phyloP scores from a whole-genome alignment of 2,113 vertebrate species.

The Saguinus imperator region DNA sequence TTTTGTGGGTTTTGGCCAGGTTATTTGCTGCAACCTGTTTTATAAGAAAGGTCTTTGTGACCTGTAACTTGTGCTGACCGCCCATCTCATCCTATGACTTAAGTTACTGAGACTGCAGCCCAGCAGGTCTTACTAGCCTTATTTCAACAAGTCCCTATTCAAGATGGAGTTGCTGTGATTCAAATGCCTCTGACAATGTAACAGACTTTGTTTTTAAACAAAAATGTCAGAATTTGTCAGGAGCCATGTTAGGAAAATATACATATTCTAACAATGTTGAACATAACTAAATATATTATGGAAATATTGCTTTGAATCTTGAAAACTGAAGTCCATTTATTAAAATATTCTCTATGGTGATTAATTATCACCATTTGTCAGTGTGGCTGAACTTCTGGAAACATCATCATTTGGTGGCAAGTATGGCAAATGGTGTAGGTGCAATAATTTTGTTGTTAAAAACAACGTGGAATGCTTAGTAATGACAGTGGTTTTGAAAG shows the following conservation, averaged over 20 bases:
- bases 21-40: too few species aligned
- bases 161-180: too few species aligned
- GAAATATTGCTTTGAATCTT: neutral
- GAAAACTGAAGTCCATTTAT: neutral
- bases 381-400: neutral
- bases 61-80: too few species aligned
- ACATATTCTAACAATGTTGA: neutral
- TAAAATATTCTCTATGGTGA: neutral
- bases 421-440: neutral
- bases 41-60: too few species aligned
- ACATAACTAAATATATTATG: neutral
- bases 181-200: neutral
- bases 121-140: too few species aligned
- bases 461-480: neutral
- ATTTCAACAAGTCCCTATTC: too few species aligned
- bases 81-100: too few species aligned
- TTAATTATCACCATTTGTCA: neutral
- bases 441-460: neutral
- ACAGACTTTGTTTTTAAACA: neutral
- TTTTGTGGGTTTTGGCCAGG: too few species aligned
- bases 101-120: too few species aligned
- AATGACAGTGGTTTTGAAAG: neutral
- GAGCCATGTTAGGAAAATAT: neutral
- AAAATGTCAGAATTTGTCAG: slow-evolving; percentile 40
- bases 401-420: neutral